Conservation (phyloP, 2,888 invertebrate genomes). For the Ryuthela nishihirai region DNA sequence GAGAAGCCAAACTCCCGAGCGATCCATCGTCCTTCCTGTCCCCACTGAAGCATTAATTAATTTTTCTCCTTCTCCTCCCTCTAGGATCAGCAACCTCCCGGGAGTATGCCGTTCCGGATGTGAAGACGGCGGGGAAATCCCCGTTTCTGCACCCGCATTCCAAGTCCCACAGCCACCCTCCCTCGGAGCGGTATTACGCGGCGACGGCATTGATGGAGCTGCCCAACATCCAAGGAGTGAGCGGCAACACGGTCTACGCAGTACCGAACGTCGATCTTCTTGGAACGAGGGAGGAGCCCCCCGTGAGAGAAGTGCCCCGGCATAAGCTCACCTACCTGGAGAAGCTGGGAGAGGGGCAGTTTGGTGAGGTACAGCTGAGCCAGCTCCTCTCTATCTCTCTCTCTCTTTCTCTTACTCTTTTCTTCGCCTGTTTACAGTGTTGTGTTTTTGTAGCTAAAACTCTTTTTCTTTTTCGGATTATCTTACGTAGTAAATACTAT, state of each 20-base stretch:
- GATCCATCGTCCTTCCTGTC: no score
- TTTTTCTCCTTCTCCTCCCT: no score
- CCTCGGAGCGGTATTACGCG: slow-evolving; percentile 67
- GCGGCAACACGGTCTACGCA: slow-evolving; percentile 54
- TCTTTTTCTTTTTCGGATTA: no score
- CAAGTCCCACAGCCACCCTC: slow-evolving; percentile 57
- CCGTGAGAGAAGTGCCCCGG: slow-evolving; percentile 74
- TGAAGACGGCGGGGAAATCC: slow-evolving; percentile 53
- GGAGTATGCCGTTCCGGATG: slow-evolving; percentile 72
- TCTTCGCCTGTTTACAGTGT: no score
- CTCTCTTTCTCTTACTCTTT: no score
- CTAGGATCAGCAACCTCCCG: slow-evolving; percentile 39
- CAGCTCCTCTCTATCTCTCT: no score
- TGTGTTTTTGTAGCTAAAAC: no score
- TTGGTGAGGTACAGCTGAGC: slow-evolving; percentile 82
- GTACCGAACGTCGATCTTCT: slow-evolving; percentile 56
- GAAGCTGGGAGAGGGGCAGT: slow-evolving; percentile 81
- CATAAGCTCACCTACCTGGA: slow-evolving; percentile 79
- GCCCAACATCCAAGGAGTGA: slow-evolving; percentile 50
- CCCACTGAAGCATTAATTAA: no score
- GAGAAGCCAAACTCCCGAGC: no score
- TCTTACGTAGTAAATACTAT: no score
- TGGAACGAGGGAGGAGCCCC: slow-evolving; percentile 57
- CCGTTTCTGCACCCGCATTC: slow-evolving; percentile 44
- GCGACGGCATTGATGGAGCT: slow-evolving; percentile 65